Evolutionary conservation across 2,113 vertebrate species (phyloP).

Genomic region (Cochlearius cochlearius): DNA sequence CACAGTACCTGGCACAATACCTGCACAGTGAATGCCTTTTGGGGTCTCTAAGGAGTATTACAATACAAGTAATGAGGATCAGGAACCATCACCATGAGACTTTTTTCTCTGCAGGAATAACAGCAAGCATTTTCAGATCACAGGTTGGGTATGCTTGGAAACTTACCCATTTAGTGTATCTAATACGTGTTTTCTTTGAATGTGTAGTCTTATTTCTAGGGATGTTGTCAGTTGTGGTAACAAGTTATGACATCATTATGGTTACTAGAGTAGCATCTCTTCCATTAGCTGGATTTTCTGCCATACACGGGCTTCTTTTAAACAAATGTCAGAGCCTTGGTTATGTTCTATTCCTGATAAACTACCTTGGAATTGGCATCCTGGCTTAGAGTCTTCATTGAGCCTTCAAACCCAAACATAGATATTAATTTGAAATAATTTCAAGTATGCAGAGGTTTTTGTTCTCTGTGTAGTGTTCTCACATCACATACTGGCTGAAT

Average conservation of each 20-base stretch:
- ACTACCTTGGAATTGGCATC: background rate
- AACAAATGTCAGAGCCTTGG: background rate
- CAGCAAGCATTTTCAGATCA: background rate
- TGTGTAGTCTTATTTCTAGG: background rate
- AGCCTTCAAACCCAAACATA: background rate
- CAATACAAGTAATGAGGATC: background rate
- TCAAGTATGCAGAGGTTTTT: background rate
- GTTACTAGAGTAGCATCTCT: background rate
- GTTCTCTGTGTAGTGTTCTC: background rate
- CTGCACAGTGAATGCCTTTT: background rate
- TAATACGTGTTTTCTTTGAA: background rate
- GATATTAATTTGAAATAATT: background rate
- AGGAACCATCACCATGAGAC: background rate
- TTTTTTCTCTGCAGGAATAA: background rate
- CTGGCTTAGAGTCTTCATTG: background rate
- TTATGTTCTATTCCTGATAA: background rate
- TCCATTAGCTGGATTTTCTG: background rate
- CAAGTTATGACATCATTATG: background rate
- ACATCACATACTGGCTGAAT: background rate
- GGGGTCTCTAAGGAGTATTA: background rate
- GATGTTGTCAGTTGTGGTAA: background rate
- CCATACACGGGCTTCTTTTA: background rate
- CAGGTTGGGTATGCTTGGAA: background rate
- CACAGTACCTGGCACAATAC: background rate
- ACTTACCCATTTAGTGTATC: rapidly evolving